Percentiles rank a stretch among this genome's conserved stretches.
Conservation (phyloP, 2,888 invertebrate species). For the Mesoligia furuncula region DNA sequence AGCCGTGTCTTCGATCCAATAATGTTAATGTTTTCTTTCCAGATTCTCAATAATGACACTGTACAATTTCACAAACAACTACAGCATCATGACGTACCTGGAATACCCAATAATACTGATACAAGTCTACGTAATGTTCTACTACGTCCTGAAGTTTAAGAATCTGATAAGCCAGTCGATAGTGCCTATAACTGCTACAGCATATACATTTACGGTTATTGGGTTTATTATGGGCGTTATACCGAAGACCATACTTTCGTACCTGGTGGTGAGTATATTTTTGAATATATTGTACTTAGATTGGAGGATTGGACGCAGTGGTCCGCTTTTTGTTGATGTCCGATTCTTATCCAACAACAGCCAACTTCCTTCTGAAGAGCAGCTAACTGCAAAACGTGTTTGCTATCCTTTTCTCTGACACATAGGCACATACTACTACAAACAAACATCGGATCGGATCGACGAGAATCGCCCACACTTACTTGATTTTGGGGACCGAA, state of each 20-base stretch:
- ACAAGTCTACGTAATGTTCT: conserved; percentile 94
- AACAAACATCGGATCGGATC: not conserved
- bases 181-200: conserved; percentile 73
- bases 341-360: not conserved
- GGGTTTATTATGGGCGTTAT: conserved; percentile 78
- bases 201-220: conserved; percentile 77
- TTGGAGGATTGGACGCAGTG: not conserved
- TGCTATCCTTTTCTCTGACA: not conserved
- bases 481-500: not conserved
- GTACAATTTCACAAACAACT: conserved; percentile 94
- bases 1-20: not conserved
- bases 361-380: not conserved
- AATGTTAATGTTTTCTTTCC: conserved; percentile 73
- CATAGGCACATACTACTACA: not conserved
- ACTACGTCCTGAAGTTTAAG: conserved; percentile 93
- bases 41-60: conserved; percentile 95
- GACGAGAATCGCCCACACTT: not conserved
- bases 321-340: not conserved
- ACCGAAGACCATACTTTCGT: conserved; percentile 88
- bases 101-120: conserved; percentile 95
- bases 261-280: conserved; percentile 91
- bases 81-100: conserved; percentile 94
- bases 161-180: conserved; percentile 86
- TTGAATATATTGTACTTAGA: not conserved
- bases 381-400: not conserved